Base-by-base conservation (phyloP, 2,888 invertebrate species). In the Melinaea marsaeus region DNA sequence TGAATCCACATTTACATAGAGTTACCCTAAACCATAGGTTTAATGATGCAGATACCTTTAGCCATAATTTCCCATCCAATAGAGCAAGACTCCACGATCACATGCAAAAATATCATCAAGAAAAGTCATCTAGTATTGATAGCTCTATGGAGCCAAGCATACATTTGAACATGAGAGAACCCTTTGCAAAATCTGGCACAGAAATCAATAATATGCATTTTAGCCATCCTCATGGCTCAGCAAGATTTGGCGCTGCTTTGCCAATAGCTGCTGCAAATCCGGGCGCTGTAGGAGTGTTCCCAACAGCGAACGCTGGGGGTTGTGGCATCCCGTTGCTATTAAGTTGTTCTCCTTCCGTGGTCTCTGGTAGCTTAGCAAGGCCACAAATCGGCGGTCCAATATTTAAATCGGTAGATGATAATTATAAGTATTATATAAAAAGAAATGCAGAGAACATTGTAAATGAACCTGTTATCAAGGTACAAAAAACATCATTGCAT, bases 261-360 rank as follows among this genome's bases (percentile, higher is more conserved):
- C 72, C 71, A 48, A 68, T 71, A 57, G 71, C 63, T 13, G 68
- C 42, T 55, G 54, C 55, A 57, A 61, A 46, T 60, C 32, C 64
- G 22, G 72, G 79, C 3, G 83, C 86, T 2, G 80, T 88, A 11
- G 88, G 89, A 2, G 71, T 89, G 45, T 90, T 88, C 72, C 88
- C 88, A 2, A 82, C 81, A 58, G 86, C 87, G n/a, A 84, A 83
- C 60, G 74, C 80, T 9, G 84, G 85, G n/a, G 76, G 81, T 22
- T 90, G 89, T 63, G 87, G 81, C 7, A 85, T 90, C 45, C 90
- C 90, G 2, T 71, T 90, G 58, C 74, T 90, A 37, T 72, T 91
- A 54, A 90, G 90, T 72, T 91, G 90, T 71, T 85, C 85, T 0
- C 90, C 90, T 2, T 83, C 84, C 0, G 84, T 90, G 6, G 83